phyloP scores from a whole-genome alignment of 2,888 invertebrate species.

The Blera fallax region DNA sequence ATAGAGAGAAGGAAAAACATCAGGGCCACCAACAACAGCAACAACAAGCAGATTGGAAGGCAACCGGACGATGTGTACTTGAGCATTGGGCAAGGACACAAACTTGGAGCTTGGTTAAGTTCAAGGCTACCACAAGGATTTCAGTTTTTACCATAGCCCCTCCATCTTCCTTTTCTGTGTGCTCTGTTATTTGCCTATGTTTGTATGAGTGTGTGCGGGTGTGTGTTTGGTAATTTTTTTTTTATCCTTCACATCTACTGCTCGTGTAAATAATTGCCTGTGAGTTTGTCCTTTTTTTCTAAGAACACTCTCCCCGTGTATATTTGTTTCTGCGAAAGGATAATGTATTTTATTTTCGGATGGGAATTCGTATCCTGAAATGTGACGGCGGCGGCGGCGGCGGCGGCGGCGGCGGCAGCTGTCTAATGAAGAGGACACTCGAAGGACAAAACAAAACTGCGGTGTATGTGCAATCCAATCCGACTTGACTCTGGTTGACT shows the following conservation, averaged over 20 bases:
- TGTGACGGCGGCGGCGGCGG: neutral
- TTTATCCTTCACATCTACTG: conserved; percentile 40
- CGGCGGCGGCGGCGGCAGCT: neutral
- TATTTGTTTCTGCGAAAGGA: conserved; percentile 7
- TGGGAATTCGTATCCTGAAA: conserved; percentile 11
- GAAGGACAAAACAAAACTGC: conserved; percentile 18
- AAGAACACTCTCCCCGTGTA: neutral
- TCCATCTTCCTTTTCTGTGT: neutral
- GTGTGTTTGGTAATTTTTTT: neutral
- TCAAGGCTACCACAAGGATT: conserved; percentile 68
- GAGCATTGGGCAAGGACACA: conserved; percentile 67
- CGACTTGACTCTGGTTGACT: conserved; percentile 13
- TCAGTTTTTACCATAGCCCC: conserved; percentile 23
- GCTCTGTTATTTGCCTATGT: neutral
- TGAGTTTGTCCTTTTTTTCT: conserved; percentile 24
- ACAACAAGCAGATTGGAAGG: conserved; percentile 35
- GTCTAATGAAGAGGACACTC: conserved; percentile 42
- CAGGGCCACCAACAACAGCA: conserved; percentile 24
- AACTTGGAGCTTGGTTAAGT: conserved; percentile 71
- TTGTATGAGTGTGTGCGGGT: neutral
- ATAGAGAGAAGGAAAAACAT: conserved; percentile 23
- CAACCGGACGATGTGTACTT: conserved; percentile 67
- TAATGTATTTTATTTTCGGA: conserved; percentile 46
- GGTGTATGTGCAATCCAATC: neutral
- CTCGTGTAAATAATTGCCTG: conserved; percentile 67